Evolutionary conservation across 2,797 vertebrate species (phyloP).

Genomic region (Melanogrammus aeglefinus): DNA sequence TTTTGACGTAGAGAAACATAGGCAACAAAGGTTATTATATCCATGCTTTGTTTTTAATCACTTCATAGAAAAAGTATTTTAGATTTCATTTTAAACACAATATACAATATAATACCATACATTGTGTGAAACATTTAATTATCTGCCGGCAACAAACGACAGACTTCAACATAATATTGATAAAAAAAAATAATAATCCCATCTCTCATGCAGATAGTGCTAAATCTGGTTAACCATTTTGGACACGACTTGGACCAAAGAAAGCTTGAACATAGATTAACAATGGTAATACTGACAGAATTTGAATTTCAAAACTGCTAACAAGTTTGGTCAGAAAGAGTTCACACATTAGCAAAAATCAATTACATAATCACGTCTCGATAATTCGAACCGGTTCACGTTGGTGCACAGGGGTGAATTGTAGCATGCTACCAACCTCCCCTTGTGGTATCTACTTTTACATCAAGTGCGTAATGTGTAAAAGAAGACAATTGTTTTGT

Average conservation of each 20-base stretch:
- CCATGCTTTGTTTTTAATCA: conserved; percentile 99
- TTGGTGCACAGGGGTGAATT: conserved; percentile 73
- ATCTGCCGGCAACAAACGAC: conserved; percentile 86
- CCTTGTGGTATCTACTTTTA: conserved; percentile 57
- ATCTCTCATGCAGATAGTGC: conserved; percentile 92
- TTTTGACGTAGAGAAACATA: conserved; percentile 20
- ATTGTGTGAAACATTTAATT: conserved; percentile 92
- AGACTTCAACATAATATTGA: conserved; percentile 77
- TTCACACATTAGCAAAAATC: conserved; percentile 89
- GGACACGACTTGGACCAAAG: conserved; percentile 85
- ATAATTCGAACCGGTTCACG: conserved; percentile 80
- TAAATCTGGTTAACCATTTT: conserved; percentile 80
- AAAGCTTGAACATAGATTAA: conserved; percentile 85
- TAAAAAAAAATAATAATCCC: conserved; percentile 78
- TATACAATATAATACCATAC: conserved; percentile 98
- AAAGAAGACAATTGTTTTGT: conserved; percentile 54
- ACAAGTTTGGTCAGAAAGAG: conserved; percentile 86
- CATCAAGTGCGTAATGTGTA: conserved; percentile 62
- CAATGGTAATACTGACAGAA: conserved; percentile 83
- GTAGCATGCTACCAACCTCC: conserved; percentile 76
- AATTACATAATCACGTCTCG: conserved; percentile 85
- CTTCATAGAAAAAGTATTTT: conserved; percentile 98
- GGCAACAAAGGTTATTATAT: conserved; percentile 56
- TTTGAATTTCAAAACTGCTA: conserved; percentile 83
- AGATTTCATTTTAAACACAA: conserved; percentile 94